Conservation (phyloP, 2,113 vertebrate species). For the Ophiodon elongatus region DNA sequence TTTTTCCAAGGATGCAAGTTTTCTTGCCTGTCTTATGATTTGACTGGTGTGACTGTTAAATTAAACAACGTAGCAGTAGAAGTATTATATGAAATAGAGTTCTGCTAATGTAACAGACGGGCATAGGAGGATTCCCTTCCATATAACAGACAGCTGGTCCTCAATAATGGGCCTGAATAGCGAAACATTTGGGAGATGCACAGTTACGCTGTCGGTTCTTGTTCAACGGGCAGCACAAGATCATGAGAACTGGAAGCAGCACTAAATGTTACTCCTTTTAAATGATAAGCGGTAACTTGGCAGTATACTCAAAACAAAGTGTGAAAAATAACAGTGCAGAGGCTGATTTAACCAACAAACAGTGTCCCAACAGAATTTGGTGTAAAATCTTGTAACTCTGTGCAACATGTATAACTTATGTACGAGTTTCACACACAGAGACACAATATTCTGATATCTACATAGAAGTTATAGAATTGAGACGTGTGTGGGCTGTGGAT, state of each 20-base stretch:
- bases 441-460: neutral
- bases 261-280: neutral
- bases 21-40: neutral
- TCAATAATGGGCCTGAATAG: neutral
- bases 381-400: neutral
- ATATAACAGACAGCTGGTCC: neutral
- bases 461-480: neutral
- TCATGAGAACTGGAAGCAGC: constrained; percentile 6
- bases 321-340: neutral
- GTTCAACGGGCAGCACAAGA: neutral
- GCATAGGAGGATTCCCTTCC: neutral
- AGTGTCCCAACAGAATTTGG: neutral
- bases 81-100: neutral
- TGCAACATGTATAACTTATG: neutral
- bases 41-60: neutral
- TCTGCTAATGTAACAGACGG: neutral
- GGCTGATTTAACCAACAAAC: neutral
- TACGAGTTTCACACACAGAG: neutral
- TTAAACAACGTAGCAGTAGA: neutral
- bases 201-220: neutral
- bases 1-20: neutral
- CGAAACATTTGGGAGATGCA: neutral
- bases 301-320: neutral
- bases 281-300: neutral
- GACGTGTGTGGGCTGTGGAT: neutral